Base-by-base conservation (phyloP, 2,113 vertebrate species). In the Paralichthys olivaceus region DNA sequence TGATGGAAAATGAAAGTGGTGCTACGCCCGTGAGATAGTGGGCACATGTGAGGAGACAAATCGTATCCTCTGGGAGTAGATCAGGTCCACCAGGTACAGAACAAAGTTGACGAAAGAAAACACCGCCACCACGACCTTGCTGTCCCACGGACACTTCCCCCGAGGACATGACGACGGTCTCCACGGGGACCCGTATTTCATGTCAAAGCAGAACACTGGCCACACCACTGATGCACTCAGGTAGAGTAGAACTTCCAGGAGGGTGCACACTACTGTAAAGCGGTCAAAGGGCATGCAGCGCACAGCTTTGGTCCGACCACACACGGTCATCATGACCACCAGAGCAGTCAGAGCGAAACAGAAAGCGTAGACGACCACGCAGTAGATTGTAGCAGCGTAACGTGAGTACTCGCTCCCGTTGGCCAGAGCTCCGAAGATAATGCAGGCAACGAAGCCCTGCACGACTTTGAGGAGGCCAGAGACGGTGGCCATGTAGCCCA, bases 161-260 rank as follows among this genome's bases (percentile, higher is more conserved):
- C 84, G 88, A 0, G 93, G 87, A 1, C 98, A 99, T 15, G 86
- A 84, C 0, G 91, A 62, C 0, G 96, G 96, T 28, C 96, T 93
- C 65, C 1, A 68, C 0, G 96, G 95, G 1, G 94, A 90, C 7
- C 97, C 97, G 0, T 98, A 97, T 87, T 98, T 97, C 45, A 90
- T 82, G 88, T 98, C 96, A 0, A 99, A 98, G 83, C 96, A 97
- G 93, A 96, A 97, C 74, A 98, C 93, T 0, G 97, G 96, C 98
- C 98, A 99, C 84, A 96, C 91, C 70, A 98, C 96, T 0, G 97
- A 95, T 0, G 96, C 95, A 0, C 96, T 97, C 65, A 96, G n/a
- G 29, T 98, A 98, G n/a, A 99, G 94, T 58, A 99, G 91, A 26
- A 96, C 94, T 0, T 96, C 96, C 64, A 94, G 86, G 0, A 98